Base-by-base conservation (phyloP, 2,113 vertebrate species). In the Ceyx cyanopectus region DNA sequence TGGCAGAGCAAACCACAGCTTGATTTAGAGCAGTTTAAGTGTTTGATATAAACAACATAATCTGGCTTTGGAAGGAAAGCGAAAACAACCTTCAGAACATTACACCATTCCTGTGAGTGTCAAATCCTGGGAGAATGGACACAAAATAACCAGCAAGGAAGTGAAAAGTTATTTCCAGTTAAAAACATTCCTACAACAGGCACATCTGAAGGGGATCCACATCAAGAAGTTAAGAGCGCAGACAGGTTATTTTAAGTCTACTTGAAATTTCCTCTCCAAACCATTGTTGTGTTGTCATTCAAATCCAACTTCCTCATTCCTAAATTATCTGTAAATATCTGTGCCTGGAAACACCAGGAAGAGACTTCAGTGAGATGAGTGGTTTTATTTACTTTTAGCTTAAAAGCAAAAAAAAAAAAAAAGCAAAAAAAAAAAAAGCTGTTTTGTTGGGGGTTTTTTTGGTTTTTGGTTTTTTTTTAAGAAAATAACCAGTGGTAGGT, bases 291-390 rank as follows among this genome's bases (percentile, higher is more conserved):
- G 56, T 83, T 46, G 14, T 54, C 57, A 41, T 69, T 93, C 79
- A 79, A 90, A 76, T 76, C 43, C 18, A 87, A 60, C 60, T 92
- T 96, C 89, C 86, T 83, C 60, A 34, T 82, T 96, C 81, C 81
- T 92, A 89, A 92, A 30, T 63, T 29, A 75, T 43, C 23, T 84
- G 41, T 76, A 91, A 92, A 62, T 37, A 82, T 0, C 5, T 2
- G 7, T 51, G 76, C 29, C 56, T 77, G 51, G 46, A 87, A 76
- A 89, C 37, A 40, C 6, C 51, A 65, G 19, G 57, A 67, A 60
- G 41, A 63, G 46, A 53, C 15, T 89, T 79, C 29, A 57, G 0
- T 40, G 43, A 81, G 15, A 57, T 23, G 12, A 29, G 23, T 19
- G 79, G 22, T 34, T 77, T 45, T 48, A 12, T 81, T 87, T 75